Conservation (phyloP, 2,113 vertebrate genomes). For the Columbina picui region DNA sequence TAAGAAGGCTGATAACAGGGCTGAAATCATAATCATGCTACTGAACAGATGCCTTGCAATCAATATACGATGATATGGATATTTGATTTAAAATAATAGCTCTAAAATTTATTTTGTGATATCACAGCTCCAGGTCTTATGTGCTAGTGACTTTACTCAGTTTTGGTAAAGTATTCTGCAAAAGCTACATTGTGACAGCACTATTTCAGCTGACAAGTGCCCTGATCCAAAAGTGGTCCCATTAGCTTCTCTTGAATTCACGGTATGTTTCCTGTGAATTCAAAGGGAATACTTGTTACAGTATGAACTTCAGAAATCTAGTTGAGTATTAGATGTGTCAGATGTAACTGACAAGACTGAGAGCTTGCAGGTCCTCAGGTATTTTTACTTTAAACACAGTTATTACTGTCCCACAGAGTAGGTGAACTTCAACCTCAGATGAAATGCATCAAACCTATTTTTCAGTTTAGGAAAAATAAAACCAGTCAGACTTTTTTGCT, state of each 20-base stretch:
- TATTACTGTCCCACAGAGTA: neutral
- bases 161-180: neutral
- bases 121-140: neutral
- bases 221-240: neutral
- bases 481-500: neutral
- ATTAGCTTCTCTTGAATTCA: neutral
- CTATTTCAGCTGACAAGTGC: neutral
- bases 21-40: neutral
- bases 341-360: neutral
- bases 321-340: neutral
- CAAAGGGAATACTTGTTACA: neutral
- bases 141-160: neutral
- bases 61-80: neutral
- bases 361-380: neutral
- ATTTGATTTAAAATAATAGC: neutral
- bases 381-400: neutral
- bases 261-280: neutral
- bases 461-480: neutral
- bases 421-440: neutral
- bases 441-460: neutral
- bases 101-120: neutral
- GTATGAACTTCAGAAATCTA: neutral
- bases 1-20: neutral
- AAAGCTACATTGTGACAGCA: neutral
- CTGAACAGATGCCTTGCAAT: conserved; percentile 13